Conservation (phyloP, 2,797 vertebrate genomes). For the Phrynocephalus guinanensis region DNA sequence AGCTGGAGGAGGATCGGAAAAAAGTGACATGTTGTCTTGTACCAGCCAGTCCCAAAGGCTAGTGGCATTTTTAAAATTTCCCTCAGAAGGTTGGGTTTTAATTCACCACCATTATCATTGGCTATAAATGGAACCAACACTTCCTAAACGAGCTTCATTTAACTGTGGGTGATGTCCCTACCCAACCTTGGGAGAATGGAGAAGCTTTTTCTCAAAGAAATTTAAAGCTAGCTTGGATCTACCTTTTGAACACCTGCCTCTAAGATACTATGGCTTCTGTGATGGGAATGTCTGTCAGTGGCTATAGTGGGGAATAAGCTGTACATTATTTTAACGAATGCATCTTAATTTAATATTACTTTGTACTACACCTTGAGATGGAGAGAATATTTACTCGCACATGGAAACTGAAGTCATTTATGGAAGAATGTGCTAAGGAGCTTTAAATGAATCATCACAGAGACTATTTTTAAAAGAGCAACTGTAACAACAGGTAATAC, state of each 20-base stretch:
- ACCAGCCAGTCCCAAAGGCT: no score
- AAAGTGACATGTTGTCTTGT: no score
- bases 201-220: background rate
- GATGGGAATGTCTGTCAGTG: background rate
- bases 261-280: constrained; percentile 49
- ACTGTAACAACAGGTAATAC: constrained; percentile 64
- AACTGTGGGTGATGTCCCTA: no score
- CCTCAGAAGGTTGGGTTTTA: no score
- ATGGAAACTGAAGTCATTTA: constrained; percentile 57
- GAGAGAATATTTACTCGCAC: constrained; percentile 43
- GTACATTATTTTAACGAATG: background rate
- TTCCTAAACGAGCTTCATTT: no score
- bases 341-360: constrained; percentile 3
- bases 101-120: no score
- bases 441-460: constrained; percentile 60
- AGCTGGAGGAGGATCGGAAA: no score
- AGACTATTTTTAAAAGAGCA: constrained; percentile 70
- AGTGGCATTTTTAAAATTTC: no score
- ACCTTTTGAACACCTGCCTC: no score
- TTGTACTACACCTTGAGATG: background rate
- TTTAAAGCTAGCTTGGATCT: background rate
- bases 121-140: background rate
- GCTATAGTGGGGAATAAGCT: background rate
- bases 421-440: constrained; percentile 49
- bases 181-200: background rate